Evolutionary conservation across 1,140 invertebrate species (phyloP).

Genomic region (Akabosia matsudoensis): DNA sequence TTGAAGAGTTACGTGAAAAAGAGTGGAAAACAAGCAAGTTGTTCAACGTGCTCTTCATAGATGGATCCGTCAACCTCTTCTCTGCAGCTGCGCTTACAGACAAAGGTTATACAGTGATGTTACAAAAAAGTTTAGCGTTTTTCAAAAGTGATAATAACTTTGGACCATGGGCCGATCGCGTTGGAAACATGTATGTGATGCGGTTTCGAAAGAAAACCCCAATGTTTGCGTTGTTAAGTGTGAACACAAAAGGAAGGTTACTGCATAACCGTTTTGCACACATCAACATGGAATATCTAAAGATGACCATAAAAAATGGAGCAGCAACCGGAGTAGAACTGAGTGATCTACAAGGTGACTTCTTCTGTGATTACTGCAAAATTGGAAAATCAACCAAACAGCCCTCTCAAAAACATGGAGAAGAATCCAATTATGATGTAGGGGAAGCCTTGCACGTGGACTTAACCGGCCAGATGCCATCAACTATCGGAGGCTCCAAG

Average conservation of each 20-base stretch:
- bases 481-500: slow-evolving; percentile 47
- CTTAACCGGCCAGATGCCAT: slow-evolving; percentile 50
- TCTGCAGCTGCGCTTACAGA: neutral
- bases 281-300: neutral
- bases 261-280: neutral
- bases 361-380: neutral
- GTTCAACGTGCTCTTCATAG: slow-evolving; percentile 19
- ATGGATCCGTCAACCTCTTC: slow-evolving; percentile 16
- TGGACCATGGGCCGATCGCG: neutral
- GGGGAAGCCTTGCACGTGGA: slow-evolving; percentile 50
- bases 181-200: neutral
- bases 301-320: neutral
- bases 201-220: neutral
- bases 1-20: neutral
- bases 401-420: neutral
- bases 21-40: slow-evolving; percentile 3
- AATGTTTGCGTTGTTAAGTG: neutral
- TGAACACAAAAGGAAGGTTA: neutral
- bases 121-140: neutral
- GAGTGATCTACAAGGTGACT: neutral
- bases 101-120: neutral
- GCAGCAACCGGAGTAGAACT: neutral
- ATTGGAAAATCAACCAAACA: neutral
- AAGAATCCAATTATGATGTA: slow-evolving; percentile 19
- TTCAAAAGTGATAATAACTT: neutral